phyloP scores from a whole-genome alignment of 2,113 vertebrate species.

The Neopipo cinnamomea region DNA sequence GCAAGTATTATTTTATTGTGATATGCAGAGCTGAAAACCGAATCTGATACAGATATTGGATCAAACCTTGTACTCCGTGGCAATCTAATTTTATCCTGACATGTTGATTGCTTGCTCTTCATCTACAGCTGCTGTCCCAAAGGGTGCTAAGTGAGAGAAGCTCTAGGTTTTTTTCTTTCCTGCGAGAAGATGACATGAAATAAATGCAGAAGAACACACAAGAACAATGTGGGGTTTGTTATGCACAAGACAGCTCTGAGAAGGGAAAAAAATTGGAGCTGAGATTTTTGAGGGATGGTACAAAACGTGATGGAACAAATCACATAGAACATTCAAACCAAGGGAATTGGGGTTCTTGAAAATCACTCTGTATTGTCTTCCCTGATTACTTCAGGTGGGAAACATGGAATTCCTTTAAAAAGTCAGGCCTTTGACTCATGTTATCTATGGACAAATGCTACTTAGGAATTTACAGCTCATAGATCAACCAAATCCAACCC shows the following conservation, averaged over 20 bases:
- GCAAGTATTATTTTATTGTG: not conserved
- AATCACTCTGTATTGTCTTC: not conserved
- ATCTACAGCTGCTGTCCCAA: conserved; percentile 36
- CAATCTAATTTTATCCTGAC: conserved; percentile 60
- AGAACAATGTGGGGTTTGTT: conserved; percentile 41
- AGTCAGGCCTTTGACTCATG: not conserved
- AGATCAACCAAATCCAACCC: not conserved
- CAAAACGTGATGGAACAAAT: not conserved
- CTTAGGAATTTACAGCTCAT: not conserved
- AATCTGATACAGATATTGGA: conserved; percentile 12
- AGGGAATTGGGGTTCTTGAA: not conserved
- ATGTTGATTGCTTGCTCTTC: conserved; percentile 51
- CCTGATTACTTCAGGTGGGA: not conserved
- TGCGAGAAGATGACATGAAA: conserved; percentile 1
- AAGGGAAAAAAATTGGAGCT: not conserved
- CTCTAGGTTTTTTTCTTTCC: not conserved
- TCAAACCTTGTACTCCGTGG: conserved; percentile 30
- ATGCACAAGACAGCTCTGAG: not conserved
- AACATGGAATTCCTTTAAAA: not conserved
- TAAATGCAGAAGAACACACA: conserved; percentile 27
- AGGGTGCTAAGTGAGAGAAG: conserved; percentile 28
- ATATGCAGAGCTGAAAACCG: not conserved
- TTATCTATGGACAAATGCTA: not conserved
- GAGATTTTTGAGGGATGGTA: not conserved
- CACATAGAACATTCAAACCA: not conserved